phyloP scores from a whole-genome alignment of 2,888 invertebrate genomes.

The Synergus umbraculus region DNA sequence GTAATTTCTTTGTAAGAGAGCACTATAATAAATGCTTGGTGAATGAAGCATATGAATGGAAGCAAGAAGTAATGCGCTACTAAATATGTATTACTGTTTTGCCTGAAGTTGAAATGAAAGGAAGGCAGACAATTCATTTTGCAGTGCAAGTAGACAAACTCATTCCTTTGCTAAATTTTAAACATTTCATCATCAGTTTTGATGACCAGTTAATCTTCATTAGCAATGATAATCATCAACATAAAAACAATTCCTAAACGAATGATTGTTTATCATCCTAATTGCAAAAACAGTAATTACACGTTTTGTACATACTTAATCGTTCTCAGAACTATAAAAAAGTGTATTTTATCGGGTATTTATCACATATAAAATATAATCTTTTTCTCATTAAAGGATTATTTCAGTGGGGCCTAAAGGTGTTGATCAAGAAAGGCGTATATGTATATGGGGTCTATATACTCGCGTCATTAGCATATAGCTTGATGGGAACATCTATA shows the following conservation, averaged over 20 bases:
- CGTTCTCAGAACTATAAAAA: not conserved
- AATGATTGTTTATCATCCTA: not conserved
- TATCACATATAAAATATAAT: slow-evolving; percentile 14
- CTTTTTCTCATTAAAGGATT: not conserved
- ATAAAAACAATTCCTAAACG: not conserved
- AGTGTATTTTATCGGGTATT: not conserved
- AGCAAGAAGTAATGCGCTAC: slow-evolving; percentile 14
- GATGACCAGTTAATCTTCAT: not conserved
- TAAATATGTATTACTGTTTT: slow-evolving; percentile 18
- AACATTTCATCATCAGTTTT: not conserved
- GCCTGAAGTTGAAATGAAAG: not conserved
- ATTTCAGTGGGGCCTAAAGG: not conserved
- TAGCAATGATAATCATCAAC: not conserved
- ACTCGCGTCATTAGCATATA: not conserved
- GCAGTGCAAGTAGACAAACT: not conserved
- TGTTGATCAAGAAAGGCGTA: not conserved
- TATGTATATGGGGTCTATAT: not conserved
- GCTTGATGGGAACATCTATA: not conserved
- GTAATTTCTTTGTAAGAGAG: slow-evolving; percentile 19
- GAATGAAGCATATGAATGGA: slow-evolving; percentile 22
- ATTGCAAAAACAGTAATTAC: not conserved
- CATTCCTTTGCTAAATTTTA: not conserved
- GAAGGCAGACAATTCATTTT: not conserved
- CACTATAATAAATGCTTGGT: slow-evolving; percentile 26
- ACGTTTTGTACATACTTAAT: not conserved